Base-by-base conservation (phyloP, 2,113 vertebrate species). In the Chloropsis hardwickii region DNA sequence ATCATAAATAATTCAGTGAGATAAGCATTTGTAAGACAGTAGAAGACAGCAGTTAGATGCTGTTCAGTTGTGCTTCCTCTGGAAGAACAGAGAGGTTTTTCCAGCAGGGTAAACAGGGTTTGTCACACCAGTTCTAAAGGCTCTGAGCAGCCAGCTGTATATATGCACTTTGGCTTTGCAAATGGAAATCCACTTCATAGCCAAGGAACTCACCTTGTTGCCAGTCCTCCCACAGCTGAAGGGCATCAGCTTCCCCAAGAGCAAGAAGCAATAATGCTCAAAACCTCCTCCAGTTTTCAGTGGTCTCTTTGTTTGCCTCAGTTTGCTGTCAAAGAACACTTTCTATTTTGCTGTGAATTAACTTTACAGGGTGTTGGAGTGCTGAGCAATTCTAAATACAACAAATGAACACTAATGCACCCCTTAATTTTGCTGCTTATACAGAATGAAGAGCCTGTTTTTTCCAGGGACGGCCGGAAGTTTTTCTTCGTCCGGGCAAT, bases 401-500 rank as follows among this genome's bases (percentile, higher is more conserved):
- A 4, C 15, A 28, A 66, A 42, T 40, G 44, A 47, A 44, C 1
- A 2, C 37, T 67, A 47, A 78, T 15, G 4, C 39, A 62, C n/a
- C 27, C 11, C 14, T 45, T 81, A 11, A 45, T 25, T 39, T 69
- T 60, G 19, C 39, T 12, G 4, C 70, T 92, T 45, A 2, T 8
- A 1, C 97, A 99, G 99, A 99, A 99, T 4, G 99, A 99, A 96
- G 98, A 98, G 53, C 99, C 99, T 0, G 83, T 99, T 71, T 99
- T 99, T 88, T 99, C 99, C 93, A 99, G 96, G 97, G 99, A 99
- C 0, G 99, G 99, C 7, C 97, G 98, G 37, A 99, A 98, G 97
- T 98, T 99, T 60, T 99, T 99, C 97, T 99, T 99, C 23, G 98
- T 99, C 7, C 98, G 99, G 24, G 99, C 99, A 10, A 98, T 99